A percentile compares a stretch with the other conserved stretches of the same genome.
Conservation (phyloP, 2,888 invertebrate species). For the Callyntrura guangdongensis region DNA sequence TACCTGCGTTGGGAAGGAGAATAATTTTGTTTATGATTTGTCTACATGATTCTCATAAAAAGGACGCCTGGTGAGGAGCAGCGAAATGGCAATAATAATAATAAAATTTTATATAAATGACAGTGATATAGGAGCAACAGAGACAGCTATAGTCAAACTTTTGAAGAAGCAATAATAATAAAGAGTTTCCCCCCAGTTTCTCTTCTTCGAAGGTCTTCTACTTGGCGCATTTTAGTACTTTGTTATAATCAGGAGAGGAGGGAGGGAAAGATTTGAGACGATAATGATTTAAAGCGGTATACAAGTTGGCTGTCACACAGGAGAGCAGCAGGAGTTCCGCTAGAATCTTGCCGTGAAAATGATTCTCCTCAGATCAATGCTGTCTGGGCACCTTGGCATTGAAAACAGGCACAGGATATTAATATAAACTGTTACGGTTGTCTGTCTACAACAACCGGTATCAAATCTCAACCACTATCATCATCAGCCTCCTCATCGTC, state of each 20-base stretch:
- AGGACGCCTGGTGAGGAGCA: background rate
- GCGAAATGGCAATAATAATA: background rate
- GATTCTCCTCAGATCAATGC: slow-evolving; percentile 22
- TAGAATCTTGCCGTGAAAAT: background rate
- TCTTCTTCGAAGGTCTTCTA: background rate
- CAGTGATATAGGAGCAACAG: too few species aligned
- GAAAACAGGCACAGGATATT: background rate
- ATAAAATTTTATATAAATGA: background rate
- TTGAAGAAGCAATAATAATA: too few species aligned
- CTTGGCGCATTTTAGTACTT: too few species aligned
- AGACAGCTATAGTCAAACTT: too few species aligned
- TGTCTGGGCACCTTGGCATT: background rate
- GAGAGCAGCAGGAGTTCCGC: slow-evolving; percentile 15
- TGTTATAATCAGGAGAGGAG: background rate
- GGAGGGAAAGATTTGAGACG: background rate
- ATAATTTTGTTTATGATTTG: slow-evolving; percentile 17
- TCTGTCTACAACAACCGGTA: background rate
- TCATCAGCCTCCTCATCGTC: too few species aligned
- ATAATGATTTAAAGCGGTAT: background rate
- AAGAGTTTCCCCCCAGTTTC: background rate
- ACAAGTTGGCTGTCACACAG: background rate
- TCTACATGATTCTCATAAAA: background rate
- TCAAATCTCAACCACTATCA: too few species aligned
- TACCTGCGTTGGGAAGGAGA: background rate
- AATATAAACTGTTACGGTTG: background rate